These are phyloP conservation scores for Stichodactyla mertensii DNA, from an alignment of 64 coral and sea anemone genomes.

Conservation along the genomic window DNA sequence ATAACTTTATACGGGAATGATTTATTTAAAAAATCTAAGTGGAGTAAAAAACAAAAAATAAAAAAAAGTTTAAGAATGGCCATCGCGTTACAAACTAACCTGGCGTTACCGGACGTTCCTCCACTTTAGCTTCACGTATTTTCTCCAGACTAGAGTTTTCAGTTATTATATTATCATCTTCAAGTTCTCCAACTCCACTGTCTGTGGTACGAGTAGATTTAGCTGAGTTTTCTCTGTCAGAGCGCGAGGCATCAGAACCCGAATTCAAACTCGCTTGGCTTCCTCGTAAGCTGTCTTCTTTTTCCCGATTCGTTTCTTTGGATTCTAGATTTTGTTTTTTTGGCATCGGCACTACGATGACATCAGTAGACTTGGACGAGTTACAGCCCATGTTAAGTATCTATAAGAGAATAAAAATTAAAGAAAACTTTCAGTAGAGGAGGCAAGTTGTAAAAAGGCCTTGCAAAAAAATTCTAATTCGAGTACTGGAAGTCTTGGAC, in stretches of 20 bases:
- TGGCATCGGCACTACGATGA: constrained; percentile 54
- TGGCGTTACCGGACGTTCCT: constrained; percentile 78
- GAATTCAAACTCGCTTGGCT: constrained; percentile 59
- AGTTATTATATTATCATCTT: constrained; percentile 66
- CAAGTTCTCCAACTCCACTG: constrained; percentile 78
- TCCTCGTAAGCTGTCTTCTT: constrained; percentile 63
- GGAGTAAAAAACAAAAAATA: not conserved
- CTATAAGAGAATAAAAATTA: constrained; percentile 3
- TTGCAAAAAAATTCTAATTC: too few species aligned
- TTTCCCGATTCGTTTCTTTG: not conserved
- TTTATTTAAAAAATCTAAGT: too few species aligned
- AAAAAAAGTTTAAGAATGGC: not conserved
- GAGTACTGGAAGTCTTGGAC: too few species aligned
- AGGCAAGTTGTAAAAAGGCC: not conserved
- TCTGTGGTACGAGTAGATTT: constrained; percentile 82
- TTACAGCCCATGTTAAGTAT: constrained; percentile 69
- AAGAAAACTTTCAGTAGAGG: not conserved
- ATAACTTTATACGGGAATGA: too few species aligned
- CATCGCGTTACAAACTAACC: not conserved
- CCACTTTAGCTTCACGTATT: constrained; percentile 21
- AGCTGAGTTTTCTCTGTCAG: constrained; percentile 78
- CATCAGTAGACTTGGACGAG: constrained; percentile 57
- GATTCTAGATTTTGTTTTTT: constrained; percentile 32
- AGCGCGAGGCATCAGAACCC: constrained; percentile 49
- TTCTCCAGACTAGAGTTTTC: constrained; percentile 57